Evolutionary conservation across 2,888 invertebrate species (phyloP), one percentile per base, ranked within the genome.

Genomic region (Cordilura impudica): DNA sequence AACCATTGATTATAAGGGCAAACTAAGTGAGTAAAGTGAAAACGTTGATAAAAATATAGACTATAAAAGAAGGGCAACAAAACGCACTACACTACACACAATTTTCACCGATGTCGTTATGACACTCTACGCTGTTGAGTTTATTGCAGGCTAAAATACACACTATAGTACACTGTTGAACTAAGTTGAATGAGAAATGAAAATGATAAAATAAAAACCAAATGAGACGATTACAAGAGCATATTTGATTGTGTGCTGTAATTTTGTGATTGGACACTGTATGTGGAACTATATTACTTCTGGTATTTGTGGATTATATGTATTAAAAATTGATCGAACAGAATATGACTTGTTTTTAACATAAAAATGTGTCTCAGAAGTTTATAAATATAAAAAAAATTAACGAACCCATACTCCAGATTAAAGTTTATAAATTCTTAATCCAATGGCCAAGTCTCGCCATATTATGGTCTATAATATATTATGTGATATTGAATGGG

Each of bases 1-100:
- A 43, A 60, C 29, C 51, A 47, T 65, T 16, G 2, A 53, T 63
- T 72, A 73, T 73, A 78, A 73, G 72, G 63, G 67, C 67, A 56
- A 45, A 72, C 14, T 49, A 43, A 66, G 43, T 54, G 56, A 67
- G 47, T 61, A 72, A 72, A 66, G 43, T 23, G 43, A 16, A 70
- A 67, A 66, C 4, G 31, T 19, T 53, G 65, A 77, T 66, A 77
- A 61, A 51, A 21, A 49, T 14, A 54, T 61, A 49, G 61, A 54
- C 39, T 18, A 61, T 54, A 67, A 47, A 72, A 49, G 47, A 56
- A 53, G 56, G 60, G 45, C 39, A 71, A 19, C 21, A 49, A 58
- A 70, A 66, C 63, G 56, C 63, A 72, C 14, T 23, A 49, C 51
- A 51, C 35, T 70, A 49, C 39, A 58, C 53, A 66, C 19, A 60